Evolutionary conservation across 2,113 vertebrate species (phyloP).

Genomic region (Sprattus sprattus): DNA sequence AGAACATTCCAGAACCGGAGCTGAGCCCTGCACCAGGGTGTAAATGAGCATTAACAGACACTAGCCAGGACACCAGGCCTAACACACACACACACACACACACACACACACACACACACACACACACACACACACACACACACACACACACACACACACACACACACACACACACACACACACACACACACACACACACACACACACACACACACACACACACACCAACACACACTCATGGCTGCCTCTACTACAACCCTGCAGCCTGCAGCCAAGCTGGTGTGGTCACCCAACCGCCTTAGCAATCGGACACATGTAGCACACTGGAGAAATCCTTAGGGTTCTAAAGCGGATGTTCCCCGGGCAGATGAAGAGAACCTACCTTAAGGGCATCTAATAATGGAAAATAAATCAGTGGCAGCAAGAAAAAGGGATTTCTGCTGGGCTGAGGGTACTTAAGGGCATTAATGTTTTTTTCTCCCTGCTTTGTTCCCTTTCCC

Average conservation of each 20-base stretch:
- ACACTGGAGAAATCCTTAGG: neutral
- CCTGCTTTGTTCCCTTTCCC: constrained; percentile 11
- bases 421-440: constrained; percentile 3
- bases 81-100: neutral
- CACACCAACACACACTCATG: constrained; percentile 3
- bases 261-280: neutral
- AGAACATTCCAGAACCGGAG: constrained; percentile 56
- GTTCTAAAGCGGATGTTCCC: neutral
- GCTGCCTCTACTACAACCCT: neutral
- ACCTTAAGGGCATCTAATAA: constrained; percentile 29
- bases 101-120: too few species aligned
- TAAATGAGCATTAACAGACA: constrained; percentile 29
- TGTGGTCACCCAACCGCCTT: neutral
- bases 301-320: neutral
- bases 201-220: constrained; percentile 21
- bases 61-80: neutral
- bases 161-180: constrained; percentile 3
- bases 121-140: constrained; percentile 8
- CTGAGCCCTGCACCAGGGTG: constrained; percentile 26
- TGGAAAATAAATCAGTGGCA: constrained; percentile 20
- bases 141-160: constrained; percentile 8
- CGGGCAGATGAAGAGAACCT: neutral
- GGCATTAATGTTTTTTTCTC: constrained; percentile 20
- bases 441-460: constrained; percentile 16
- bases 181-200: neutral